Evolutionary conservation across 2,888 invertebrate genomes (phyloP), one percentile per base, ranked within the genome.

Genomic region (Hypolimnas misippus): DNA sequence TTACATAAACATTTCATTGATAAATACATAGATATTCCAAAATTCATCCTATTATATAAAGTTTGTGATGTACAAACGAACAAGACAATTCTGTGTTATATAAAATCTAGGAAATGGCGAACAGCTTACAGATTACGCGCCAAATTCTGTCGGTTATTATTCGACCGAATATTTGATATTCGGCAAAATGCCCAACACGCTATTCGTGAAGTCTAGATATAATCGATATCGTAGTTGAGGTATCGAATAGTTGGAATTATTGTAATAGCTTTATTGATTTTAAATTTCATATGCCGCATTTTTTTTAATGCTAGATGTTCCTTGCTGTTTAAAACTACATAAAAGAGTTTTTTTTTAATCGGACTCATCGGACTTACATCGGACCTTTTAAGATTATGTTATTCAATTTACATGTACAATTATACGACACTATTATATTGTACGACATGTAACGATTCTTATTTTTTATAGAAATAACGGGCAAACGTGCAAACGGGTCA

Each of bases 131-230:
- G 21, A 21, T 46, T 46, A 46, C 19, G 21, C 21, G 21, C 44
- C 44, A 46, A 46, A 21, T 46, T 46, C 44, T 46, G 21, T 6
- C 19, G 10, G 44, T 2, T 46, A 19, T 46, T 46, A 46, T 46
- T 46, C 44, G 12, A 19, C 21, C 44, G 44, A 21, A 46, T 44
- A 21, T 44, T 25, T 44, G 19, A n/a, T 46, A 21, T 46, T 46
- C 44, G 21, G 44, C 44, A 46, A 46, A 21, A 21, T 46, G 44
- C 44, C 44, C 21, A 46, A 46, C 21, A 46, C 3, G 44, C n/a
- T 46, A 21, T 21, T 21, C 21, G 19, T 21, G n/a, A n/a, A 40
- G 6, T 14, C 40, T 14, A 40, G 40, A 5, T 40, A 14, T 40
- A 46, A n/a, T 46, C 21, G 44, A 21, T 46, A 19, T n/a, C 4